Conservation (phyloP, 2,888 invertebrate species). For the Isotomurus palustris region DNA sequence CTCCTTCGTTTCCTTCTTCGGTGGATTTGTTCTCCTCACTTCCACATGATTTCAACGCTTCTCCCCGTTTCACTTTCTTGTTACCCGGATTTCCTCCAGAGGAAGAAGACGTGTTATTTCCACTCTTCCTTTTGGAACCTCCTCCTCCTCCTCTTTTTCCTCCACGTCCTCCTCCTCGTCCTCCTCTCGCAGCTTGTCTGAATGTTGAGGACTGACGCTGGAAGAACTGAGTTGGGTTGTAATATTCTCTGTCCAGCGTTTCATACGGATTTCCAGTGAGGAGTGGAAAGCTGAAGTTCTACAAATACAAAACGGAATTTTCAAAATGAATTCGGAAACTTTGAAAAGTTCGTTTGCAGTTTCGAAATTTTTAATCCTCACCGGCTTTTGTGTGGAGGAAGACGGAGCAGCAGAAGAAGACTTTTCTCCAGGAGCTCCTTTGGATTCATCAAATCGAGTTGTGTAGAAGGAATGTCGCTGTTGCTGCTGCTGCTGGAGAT, state of each 20-base stretch:
- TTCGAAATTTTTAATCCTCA: too few relatives aligned
- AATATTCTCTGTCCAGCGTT: not conserved
- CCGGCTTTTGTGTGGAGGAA: not conserved
- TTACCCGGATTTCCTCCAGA: too few relatives aligned
- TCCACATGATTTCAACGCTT: too few relatives aligned
- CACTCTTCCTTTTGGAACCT: not conserved
- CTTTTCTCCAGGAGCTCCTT: too few relatives aligned
- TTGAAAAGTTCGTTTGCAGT: not conserved
- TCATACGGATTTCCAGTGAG: not conserved
- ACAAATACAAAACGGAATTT: too few relatives aligned
- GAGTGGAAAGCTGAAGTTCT: not conserved
- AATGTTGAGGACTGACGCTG: not conserved
- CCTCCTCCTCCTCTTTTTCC: not conserved
- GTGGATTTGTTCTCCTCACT: too few relatives aligned
- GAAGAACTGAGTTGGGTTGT: slow-evolving; percentile 9
- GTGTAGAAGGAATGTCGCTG: too few relatives aligned
- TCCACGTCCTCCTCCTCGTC: not conserved
- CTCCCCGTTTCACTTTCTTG: too few relatives aligned
- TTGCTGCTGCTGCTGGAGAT: not conserved
- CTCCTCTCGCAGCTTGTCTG: not conserved
- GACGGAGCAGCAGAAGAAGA: too few relatives aligned
- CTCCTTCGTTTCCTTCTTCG: too few relatives aligned
- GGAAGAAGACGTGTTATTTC: too few relatives aligned
- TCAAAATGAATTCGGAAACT: too few relatives aligned
- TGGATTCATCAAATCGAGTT: not conserved